Percentiles rank a stretch among this genome's conserved stretches.
Conservation (phyloP, 2,113 vertebrate species). For the Pao palembangensis region DNA sequence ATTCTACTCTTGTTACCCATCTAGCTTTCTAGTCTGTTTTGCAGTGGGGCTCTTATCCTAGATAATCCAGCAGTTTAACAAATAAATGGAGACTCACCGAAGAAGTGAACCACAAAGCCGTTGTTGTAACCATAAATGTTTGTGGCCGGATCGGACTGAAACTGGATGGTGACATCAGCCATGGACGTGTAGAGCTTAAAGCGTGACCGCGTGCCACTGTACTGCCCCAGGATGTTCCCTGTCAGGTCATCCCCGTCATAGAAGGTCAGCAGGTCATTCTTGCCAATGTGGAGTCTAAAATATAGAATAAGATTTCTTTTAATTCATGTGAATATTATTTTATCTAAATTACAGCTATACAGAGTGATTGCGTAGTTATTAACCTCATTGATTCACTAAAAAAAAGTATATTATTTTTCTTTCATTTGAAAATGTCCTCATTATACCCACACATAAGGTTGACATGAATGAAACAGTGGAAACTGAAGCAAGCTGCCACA, state of each 20-base stretch:
- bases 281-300: slow-evolving; percentile 83
- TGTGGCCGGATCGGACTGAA: slow-evolving; percentile 92
- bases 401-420: slow-evolving; percentile 60
- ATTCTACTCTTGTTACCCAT: neutral
- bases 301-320: neutral
- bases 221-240: slow-evolving; percentile 92
- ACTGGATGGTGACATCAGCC: slow-evolving; percentile 92
- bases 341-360: neutral
- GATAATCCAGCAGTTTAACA: neutral
- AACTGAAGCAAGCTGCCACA: neutral
- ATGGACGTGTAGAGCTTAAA: slow-evolving; percentile 94
- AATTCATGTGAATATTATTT: too few species aligned
- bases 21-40: neutral
- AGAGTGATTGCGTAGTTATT: neutral
- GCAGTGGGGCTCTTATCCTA: neutral
- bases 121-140: slow-evolving; percentile 86
- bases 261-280: slow-evolving; percentile 90
- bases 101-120: slow-evolving; percentile 94
- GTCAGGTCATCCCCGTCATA: slow-evolving; percentile 96
- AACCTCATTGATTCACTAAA: slow-evolving; percentile 28
- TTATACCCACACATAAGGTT: slow-evolving; percentile 33
- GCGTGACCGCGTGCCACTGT: slow-evolving; percentile 80
- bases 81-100: slow-evolving; percentile 74
- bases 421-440: slow-evolving; percentile 40
- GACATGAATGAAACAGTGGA: neutral